Evolutionary conservation across 2,113 vertebrate genomes (phyloP).

Genomic region (Dunckerocampus dactyliophorus): DNA sequence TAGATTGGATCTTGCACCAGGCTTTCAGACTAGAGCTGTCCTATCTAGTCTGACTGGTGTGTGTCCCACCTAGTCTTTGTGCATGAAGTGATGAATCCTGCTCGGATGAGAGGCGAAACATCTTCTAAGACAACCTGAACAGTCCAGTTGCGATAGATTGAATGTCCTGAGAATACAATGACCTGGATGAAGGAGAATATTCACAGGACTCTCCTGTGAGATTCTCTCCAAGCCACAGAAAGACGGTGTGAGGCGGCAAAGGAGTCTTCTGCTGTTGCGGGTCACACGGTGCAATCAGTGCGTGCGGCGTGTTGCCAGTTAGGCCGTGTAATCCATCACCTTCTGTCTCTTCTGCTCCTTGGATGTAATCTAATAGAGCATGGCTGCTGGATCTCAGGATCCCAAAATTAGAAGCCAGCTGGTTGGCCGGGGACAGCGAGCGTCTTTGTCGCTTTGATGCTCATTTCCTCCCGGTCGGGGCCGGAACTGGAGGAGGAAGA

Average conservation of each 20-base stretch:
- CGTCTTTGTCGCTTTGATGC: constrained; percentile 59
- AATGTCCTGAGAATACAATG: too few relatives aligned
- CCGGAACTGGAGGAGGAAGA: constrained; percentile 57
- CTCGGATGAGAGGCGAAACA: too few relatives aligned
- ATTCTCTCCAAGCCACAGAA: not conserved
- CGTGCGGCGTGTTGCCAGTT: constrained; percentile 64
- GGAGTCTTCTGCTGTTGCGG: constrained; percentile 24
- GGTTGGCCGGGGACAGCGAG: constrained; percentile 58
- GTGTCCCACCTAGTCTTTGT: too few relatives aligned
- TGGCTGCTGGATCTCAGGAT: constrained; percentile 55
- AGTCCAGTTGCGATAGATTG: too few relatives aligned
- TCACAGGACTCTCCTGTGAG: too few relatives aligned
- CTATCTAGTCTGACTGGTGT: too few relatives aligned
- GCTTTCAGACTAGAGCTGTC: too few relatives aligned
- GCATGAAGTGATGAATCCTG: too few relatives aligned
- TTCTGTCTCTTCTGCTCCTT: constrained; percentile 65
- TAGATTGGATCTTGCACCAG: too few relatives aligned
- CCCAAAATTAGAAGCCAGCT: constrained; percentile 63
- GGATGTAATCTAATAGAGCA: constrained; percentile 68
- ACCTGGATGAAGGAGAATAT: too few relatives aligned
- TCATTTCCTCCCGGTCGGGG: constrained; percentile 57
- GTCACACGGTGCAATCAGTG: constrained; percentile 60
- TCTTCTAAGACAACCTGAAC: too few relatives aligned
- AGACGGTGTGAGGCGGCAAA: not conserved
- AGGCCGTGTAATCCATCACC: constrained; percentile 62